Evolutionary conservation across 2,113 vertebrate genomes (phyloP), one percentile per base, ranked within the genome.

Genomic region (Myxocyprinus asiaticus): DNA sequence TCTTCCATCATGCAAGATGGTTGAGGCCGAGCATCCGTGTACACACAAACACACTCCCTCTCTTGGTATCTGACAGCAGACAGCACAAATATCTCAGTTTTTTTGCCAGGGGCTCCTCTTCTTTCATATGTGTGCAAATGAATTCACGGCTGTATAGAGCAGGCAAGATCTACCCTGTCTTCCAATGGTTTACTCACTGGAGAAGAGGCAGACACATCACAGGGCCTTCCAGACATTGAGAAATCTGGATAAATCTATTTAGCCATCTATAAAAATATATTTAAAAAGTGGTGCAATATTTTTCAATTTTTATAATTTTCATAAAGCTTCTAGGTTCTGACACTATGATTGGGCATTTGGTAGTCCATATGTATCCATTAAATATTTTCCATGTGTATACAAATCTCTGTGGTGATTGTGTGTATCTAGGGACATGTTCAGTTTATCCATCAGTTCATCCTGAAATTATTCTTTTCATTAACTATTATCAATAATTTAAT

Each of bases 1-100:
- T 88, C 88, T 91, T 90, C 88, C 86, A 90, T 84, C 87, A 88
- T 82, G 88, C 91, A 92, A 93, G 93, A 86, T 89, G 94, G 90
- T 81, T 87, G 88, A 89, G 85, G 88, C 86, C 90, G 88, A 88
- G 92, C 88, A 84, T 82, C 82, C 71, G 79, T 75, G 82, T 78
- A 86, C 87, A 33, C 22, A 67, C 47, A 53, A 55, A 84, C 56
- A 65, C 42, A 48, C 44, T 51, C 71, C 66, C 76, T 47, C n/a
- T 58, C 22, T 62, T 61, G 22, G 67, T 69, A 10, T 67, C 59
- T 68, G 56, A 78, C 55, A 65, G 17, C 78, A 81, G 53, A 67
- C 64, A 78, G 44, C 56, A 63, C 51, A 77, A 62, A 78, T 50
- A 81, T 79, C 75, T 48, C 6, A 3, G 50, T 68, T 76, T 62